Evolutionary conservation across 2,888 invertebrate species (phyloP), one percentile per base, ranked within the genome.

Genomic region (Sacculina carcini): DNA sequence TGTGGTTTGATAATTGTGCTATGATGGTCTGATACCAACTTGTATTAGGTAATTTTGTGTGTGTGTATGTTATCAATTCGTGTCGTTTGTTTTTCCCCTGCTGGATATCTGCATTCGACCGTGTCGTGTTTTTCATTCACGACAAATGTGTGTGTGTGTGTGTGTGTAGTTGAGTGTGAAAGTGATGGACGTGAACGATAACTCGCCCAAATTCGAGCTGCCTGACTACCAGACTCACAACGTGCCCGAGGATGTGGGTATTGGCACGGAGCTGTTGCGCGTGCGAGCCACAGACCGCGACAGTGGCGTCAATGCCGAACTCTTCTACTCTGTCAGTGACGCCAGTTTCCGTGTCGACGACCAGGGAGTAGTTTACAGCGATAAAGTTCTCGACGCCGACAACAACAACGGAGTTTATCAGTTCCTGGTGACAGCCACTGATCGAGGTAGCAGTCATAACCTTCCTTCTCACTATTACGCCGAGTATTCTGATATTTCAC

Each of bases 171-270:
- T 89, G 46, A 89, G 86, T 3, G 87, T 90, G 57, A 77, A 85
- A 56, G 89, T 98, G 42, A 84, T 84, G 6, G 96, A 96, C 66
- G 85, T 90, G 40, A 98, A 98, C 65, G 96, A 96, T 69, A 94
- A 96, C 66, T 84, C 87, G 9, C 94, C 94, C 0, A 85, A 87
- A 66, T 92, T 87, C 62, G 90, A 92, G 67, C 68, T 94, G 57
- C 92, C 92, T 1, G 86, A 94, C 65, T 94, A 94, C 66, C 90
- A 92, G 66, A 87, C 89, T 0, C 87, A 89, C 66, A 90, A 90
- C 64, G 83, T 92, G 1, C 86, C 89, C 61, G 92, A 94, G 69
- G 90, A 94, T 63, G 81, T 89, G 57, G 79, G 85, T 0, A 71
- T 87, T 34, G 90, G 90, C 54, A 84, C 86, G 29, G 84, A 82